Percentiles rank a stretch among this genome's conserved stretches.
Conservation (phyloP, 2,888 invertebrate genomes). For the Hyles lineata region DNA sequence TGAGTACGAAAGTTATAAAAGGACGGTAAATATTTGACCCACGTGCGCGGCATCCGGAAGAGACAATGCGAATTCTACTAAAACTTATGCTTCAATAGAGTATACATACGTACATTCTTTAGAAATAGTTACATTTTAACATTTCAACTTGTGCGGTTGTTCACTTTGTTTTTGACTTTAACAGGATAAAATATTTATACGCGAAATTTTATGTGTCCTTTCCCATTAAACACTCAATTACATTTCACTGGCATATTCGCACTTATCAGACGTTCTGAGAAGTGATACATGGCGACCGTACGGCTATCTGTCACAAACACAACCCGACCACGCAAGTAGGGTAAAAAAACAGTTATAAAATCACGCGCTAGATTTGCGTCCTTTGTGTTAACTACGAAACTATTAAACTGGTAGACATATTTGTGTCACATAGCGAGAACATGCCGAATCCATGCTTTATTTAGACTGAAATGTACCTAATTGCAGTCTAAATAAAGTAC, state of each 20-base stretch:
- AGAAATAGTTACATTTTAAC: too few species aligned
- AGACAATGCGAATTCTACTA: too few species aligned
- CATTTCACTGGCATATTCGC: background rate
- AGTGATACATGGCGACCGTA: background rate
- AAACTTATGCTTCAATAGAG: too few species aligned
- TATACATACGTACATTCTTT: too few species aligned
- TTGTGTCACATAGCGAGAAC: background rate
- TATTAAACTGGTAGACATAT: background rate
- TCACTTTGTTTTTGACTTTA: too few species aligned
- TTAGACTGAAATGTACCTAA: too few species aligned
- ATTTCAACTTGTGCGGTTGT: too few species aligned
- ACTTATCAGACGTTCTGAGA: background rate
- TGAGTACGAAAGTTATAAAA: too few species aligned
- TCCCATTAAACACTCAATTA: background rate
- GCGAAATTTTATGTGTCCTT: too few species aligned
- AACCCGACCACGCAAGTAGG: background rate
- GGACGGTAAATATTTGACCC: background rate
- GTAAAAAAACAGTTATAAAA: constrained; percentile 3
- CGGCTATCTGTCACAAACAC: background rate
- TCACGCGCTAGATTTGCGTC: background rate
- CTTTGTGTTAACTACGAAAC: background rate
- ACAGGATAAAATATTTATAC: too few species aligned
- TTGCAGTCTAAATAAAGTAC: too few species aligned
- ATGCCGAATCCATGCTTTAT: too few species aligned
- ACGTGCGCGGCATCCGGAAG: background rate